Percentiles rank a stretch among this genome's conserved stretches.
phyloP scores from a whole-genome alignment of 1,140 invertebrate species.

The Phortica variegata region DNA sequence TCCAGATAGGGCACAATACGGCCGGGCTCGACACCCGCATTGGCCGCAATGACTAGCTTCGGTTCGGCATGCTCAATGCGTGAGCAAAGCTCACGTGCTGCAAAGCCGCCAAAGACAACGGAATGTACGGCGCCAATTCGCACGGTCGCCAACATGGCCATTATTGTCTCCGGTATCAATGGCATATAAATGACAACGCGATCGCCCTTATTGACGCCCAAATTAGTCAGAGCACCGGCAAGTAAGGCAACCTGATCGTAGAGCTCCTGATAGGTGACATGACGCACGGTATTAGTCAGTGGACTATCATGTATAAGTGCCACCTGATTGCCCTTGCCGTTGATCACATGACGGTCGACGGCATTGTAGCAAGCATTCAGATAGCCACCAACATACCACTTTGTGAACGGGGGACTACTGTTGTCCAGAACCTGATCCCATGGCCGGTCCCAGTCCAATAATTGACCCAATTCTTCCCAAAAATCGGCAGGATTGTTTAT shows the following conservation, averaged over 20 bases:
- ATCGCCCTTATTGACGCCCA: conserved; percentile 73
- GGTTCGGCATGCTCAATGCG: conserved; percentile 86
- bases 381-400: conserved; percentile 89
- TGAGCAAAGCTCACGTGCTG: conserved; percentile 78
- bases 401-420: conserved; percentile 79
- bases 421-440: conserved; percentile 83
- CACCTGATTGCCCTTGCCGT: conserved; percentile 73
- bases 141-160: conserved; percentile 81
- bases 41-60: conserved; percentile 85
- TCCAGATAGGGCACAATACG: conserved; percentile 84
- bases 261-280: conserved; percentile 80
- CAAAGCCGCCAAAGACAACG: conserved; percentile 89
- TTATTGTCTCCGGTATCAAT: conserved; percentile 81
- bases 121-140: conserved; percentile 84
- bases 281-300: conserved; percentile 71
- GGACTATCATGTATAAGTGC: conserved; percentile 91
- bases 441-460: conserved; percentile 78
- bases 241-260: conserved; percentile 75
- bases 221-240: conserved; percentile 71
- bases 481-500: conserved; percentile 80
- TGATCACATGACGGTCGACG: conserved; percentile 82
- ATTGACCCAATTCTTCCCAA: conserved; percentile 76
- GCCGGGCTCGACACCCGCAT: conserved; percentile 85
- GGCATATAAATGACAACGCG: conserved; percentile 87
- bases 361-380: conserved; percentile 92